Conservation (phyloP, 37 sponge, comb jelly and placozoan species). For the Ephydatia muelleri region DNA sequence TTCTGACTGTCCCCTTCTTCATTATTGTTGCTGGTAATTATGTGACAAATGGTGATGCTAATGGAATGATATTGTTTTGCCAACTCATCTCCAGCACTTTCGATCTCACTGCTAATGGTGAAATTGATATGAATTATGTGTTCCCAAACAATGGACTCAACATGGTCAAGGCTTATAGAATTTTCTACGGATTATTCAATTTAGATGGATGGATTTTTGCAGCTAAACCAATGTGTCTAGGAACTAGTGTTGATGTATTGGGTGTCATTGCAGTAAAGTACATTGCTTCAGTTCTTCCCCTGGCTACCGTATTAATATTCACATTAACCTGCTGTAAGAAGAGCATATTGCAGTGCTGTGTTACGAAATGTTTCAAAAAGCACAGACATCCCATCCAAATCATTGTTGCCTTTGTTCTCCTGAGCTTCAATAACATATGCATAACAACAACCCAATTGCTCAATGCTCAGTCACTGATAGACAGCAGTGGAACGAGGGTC, state of each 20-base stretch:
- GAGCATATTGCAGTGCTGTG: background rate
- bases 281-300: background rate
- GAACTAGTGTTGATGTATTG: background rate
- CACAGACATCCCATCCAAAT: background rate
- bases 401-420: background rate
- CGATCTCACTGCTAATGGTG: background rate
- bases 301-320: background rate
- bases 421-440: background rate
- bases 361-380: background rate
- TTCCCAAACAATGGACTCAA: background rate
- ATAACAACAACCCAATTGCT: background rate
- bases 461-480: background rate
- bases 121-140: background rate
- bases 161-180: background rate
- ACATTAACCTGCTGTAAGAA: background rate
- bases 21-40: background rate
- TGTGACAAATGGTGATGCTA: background rate
- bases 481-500: background rate
- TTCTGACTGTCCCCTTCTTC: background rate
- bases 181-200: background rate
- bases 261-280: background rate
- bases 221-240: background rate
- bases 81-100: background rate
- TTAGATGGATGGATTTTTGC: background rate
- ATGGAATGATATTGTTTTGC: background rate